These are phyloP conservation scores for Oryzias curvinotus DNA, from an alignment of 2,113 vertebrate species.

Conservation along the genomic window DNA sequence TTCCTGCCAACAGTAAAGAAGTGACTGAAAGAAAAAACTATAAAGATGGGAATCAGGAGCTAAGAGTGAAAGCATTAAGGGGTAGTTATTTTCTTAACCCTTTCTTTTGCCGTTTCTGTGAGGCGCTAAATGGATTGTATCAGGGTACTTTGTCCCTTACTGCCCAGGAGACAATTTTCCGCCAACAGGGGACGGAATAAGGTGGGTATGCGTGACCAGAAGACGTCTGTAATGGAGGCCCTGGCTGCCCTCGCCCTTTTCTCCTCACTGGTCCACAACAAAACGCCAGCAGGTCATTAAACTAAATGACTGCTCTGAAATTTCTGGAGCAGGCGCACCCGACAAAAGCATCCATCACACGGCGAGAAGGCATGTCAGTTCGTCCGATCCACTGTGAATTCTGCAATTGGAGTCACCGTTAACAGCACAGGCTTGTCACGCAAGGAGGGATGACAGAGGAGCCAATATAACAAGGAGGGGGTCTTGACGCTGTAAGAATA, in stretches of 20 bases:
- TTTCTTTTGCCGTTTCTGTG: slow-evolving; percentile 37
- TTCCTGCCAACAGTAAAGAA: slow-evolving; percentile 8
- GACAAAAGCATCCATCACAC: slow-evolving; percentile 55
- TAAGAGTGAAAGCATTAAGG: slow-evolving; percentile 34
- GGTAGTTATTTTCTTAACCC: slow-evolving; percentile 30
- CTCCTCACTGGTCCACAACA: slow-evolving; percentile 14
- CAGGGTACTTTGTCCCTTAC: slow-evolving; percentile 58
- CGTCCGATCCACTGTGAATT: slow-evolving; percentile 19
- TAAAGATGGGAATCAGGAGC: slow-evolving; percentile 25
- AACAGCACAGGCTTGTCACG: slow-evolving; percentile 25
- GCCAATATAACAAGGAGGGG: slow-evolving; percentile 24
- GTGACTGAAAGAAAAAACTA: slow-evolving; percentile 18
- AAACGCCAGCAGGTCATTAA: slow-evolving; percentile 59
- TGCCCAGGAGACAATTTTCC: slow-evolving; percentile 49
- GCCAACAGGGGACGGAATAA: not conserved
- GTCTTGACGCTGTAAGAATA: not conserved
- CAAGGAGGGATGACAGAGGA: slow-evolving; percentile 39
- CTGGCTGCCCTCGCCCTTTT: slow-evolving; percentile 1
- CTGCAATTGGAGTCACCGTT: slow-evolving; percentile 21
- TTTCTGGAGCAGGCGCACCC: slow-evolving; percentile 33
- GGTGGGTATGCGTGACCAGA: slow-evolving; percentile 13
- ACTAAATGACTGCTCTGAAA: slow-evolving; percentile 64
- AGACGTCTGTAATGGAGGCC: slow-evolving; percentile 35
- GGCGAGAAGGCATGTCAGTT: slow-evolving; percentile 20
- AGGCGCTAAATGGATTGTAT: slow-evolving; percentile 41